A percentile compares a stretch with the other conserved stretches of the same genome.
Conservation (phyloP, 2,888 invertebrate species). For the Epinotia demarniana region DNA sequence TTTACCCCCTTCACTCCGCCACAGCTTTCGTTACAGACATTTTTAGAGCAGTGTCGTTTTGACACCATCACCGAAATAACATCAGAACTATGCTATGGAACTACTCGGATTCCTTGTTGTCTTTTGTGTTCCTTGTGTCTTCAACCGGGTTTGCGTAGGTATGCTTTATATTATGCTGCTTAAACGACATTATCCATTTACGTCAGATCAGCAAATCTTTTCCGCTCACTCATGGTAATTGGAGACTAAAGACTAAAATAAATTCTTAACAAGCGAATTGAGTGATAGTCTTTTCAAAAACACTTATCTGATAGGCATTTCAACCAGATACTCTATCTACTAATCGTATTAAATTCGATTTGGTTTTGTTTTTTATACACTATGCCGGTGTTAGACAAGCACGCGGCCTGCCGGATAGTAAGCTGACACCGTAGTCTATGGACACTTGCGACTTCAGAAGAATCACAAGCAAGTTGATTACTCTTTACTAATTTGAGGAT, state of each 20-base stretch:
- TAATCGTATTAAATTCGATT: not conserved
- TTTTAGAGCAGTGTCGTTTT: conserved; percentile 83
- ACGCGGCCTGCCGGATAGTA: too few species aligned
- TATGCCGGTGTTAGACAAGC: too few species aligned
- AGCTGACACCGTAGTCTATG: too few species aligned
- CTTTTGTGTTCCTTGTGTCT: too few species aligned
- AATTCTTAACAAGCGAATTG: not conserved
- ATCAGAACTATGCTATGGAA: conserved; percentile 69
- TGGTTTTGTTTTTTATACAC: not conserved
- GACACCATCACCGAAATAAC: conserved; percentile 84
- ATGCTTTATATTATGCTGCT: conserved; percentile 30
- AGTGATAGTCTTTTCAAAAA: not conserved
- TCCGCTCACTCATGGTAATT: not conserved
- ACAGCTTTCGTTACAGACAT: conserved; percentile 67
- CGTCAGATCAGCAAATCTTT: not conserved
- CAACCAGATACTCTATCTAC: not conserved
- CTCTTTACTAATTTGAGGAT: too few species aligned
- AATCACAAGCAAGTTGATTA: too few species aligned
- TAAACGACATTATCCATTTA: conserved; percentile 43
- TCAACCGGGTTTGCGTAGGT: conserved; percentile 48
- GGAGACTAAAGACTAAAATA: not conserved
- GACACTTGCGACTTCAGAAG: too few species aligned
- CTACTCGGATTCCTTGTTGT: conserved; percentile 64
- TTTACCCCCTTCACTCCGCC: conserved; percentile 52
- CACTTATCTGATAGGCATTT: not conserved